phyloP scores from a whole-genome alignment of 2,888 invertebrate species.

The Meiosimyza platycephala region DNA sequence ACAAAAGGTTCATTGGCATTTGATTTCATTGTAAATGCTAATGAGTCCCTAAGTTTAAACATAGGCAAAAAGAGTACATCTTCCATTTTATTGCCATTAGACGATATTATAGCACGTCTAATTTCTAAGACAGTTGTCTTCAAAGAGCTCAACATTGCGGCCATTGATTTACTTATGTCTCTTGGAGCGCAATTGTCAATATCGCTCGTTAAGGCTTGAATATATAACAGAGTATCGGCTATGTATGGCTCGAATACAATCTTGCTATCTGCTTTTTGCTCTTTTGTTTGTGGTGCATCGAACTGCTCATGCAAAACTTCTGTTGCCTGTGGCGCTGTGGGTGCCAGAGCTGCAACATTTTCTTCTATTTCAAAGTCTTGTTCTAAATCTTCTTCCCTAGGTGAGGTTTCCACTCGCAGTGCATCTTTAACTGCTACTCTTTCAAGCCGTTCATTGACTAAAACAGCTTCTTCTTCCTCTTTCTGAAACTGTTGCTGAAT shows the following conservation, averaged over 20 bases:
- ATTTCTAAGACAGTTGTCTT: slow-evolving; percentile 46
- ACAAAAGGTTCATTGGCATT: background rate
- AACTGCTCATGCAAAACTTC: background rate
- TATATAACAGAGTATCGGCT: background rate
- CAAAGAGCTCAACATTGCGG: slow-evolving; percentile 44
- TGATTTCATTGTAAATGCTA: slow-evolving; percentile 43
- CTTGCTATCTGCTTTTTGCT: background rate
- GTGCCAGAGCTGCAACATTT: too few relatives aligned
- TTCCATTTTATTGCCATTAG: slow-evolving; percentile 43
- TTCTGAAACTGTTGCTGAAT: too few relatives aligned
- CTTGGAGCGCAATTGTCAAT: slow-evolving; percentile 28
- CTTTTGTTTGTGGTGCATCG: background rate
- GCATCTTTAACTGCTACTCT: too few relatives aligned
- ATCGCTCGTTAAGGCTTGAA: slow-evolving; percentile 24
- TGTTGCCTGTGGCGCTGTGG: background rate
- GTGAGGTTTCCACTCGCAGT: too few relatives aligned
- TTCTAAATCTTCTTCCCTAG: too few relatives aligned
- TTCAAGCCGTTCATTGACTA: too few relatives aligned
- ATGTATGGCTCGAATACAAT: slow-evolving; percentile 8
- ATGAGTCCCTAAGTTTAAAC: slow-evolving; percentile 52
- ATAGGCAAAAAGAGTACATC: slow-evolving; percentile 50
- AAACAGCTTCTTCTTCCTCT: too few relatives aligned
- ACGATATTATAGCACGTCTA: slow-evolving; percentile 40
- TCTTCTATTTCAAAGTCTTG: too few relatives aligned
- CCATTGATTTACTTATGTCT: slow-evolving; percentile 35